A percentile compares a stretch with the other conserved stretches of the same genome.
phyloP scores from a whole-genome alignment of 2,888 invertebrate species.

The Drosophila paranaensis region DNA sequence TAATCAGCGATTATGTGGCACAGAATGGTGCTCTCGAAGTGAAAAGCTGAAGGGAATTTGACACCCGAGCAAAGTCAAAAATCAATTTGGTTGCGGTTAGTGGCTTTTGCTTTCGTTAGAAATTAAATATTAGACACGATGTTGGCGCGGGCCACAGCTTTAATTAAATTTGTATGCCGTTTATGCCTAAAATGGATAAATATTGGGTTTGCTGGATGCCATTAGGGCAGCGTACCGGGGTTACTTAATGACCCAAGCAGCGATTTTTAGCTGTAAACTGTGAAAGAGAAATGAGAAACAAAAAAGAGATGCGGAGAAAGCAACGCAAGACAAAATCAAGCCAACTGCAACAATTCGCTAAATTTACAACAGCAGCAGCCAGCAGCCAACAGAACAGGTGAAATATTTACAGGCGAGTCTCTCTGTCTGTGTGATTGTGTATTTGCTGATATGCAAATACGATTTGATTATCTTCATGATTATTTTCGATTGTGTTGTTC shows the following conservation, averaged over 20 bases:
- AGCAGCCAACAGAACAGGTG: constrained; percentile 56
- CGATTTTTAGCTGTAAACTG: constrained; percentile 66
- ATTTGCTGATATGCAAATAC: constrained; percentile 47
- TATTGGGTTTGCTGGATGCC: constrained; percentile 32
- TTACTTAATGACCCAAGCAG: constrained; percentile 76
- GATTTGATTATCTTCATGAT: constrained; percentile 37
- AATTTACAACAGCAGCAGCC: constrained; percentile 35
- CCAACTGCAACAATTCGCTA: constrained; percentile 69
- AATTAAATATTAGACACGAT: constrained; percentile 55
- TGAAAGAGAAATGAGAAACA: constrained; percentile 69
- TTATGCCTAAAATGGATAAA: constrained; percentile 48
- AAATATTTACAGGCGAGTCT: constrained; percentile 39
- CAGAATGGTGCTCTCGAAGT: constrained; percentile 60
- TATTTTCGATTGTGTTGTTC: constrained; percentile 66
- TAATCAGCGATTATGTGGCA: constrained; percentile 40
- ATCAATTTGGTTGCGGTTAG: constrained; percentile 45
- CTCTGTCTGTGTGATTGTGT: constrained; percentile 13
- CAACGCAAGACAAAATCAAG: constrained; percentile 58
- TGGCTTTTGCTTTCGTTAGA: constrained; percentile 59
- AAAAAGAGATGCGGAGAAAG: constrained; percentile 73
- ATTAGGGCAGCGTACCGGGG: constrained; percentile 46
- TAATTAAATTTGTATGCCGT: constrained; percentile 71
- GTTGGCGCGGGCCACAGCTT: constrained; percentile 22
- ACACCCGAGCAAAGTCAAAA: constrained; percentile 35
- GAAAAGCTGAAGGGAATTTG: constrained; percentile 59